These are phyloP conservation scores for Merops nubicus DNA, from an alignment of 2,113 vertebrate species.

Conservation along the genomic window DNA sequence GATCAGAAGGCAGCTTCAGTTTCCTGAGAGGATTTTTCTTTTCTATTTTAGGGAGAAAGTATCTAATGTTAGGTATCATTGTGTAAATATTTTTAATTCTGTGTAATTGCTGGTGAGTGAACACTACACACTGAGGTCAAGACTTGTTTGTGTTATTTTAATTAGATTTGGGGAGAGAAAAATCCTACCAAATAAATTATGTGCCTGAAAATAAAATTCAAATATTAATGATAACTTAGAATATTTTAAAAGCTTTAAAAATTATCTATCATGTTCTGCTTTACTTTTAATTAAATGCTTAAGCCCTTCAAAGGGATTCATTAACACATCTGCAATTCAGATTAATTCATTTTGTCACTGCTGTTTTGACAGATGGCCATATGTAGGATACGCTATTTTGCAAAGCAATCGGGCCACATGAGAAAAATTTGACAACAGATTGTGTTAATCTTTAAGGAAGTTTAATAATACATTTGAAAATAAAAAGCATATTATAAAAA, in stretches of 20 bases:
- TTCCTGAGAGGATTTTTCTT: background rate
- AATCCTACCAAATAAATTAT: slow-evolving; percentile 13
- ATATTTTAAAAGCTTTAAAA: slow-evolving; percentile 66
- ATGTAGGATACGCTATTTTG: slow-evolving; percentile 56
- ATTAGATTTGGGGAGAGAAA: slow-evolving; percentile 16
- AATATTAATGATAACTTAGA: slow-evolving; percentile 48
- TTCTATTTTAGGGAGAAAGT: background rate
- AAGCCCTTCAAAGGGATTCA: slow-evolving; percentile 73
- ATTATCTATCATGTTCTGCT: slow-evolving; percentile 45
- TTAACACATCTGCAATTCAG: slow-evolving; percentile 74
- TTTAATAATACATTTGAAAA: slow-evolving; percentile 50
- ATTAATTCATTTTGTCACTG: slow-evolving; percentile 70
- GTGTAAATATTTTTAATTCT: slow-evolving; percentile 35
- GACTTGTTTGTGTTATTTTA: slow-evolving; percentile 48
- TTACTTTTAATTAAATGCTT: slow-evolving; percentile 76
- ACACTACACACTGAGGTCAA: background rate
- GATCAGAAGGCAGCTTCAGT: background rate
- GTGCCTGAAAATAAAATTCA: slow-evolving; percentile 58
- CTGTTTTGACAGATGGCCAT: slow-evolving; percentile 72
- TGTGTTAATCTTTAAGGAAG: slow-evolving; percentile 44
- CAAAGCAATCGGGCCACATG: slow-evolving; percentile 38
- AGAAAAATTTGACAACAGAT: slow-evolving; percentile 64
- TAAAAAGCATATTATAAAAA: slow-evolving; percentile 34
- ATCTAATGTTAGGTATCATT: background rate
- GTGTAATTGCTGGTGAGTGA: background rate